Percentiles rank a stretch among this genome's conserved stretches.
Evolutionary conservation across 2,797 vertebrate genomes (phyloP).

Genomic region (Morelia viridis): DNA sequence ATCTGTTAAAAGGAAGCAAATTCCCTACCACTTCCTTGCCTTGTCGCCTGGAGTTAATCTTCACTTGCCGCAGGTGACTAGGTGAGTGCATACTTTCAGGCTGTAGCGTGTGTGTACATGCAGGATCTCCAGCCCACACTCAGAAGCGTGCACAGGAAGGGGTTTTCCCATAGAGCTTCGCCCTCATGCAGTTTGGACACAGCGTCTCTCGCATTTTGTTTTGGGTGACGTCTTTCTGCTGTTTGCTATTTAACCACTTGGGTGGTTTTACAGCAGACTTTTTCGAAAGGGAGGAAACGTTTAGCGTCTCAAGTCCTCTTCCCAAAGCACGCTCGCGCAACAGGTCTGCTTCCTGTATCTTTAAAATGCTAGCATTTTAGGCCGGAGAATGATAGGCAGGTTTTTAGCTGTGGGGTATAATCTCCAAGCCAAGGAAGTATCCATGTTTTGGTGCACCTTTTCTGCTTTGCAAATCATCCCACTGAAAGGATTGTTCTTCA

Average conservation of each 20-base stretch:
- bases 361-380: neutral
- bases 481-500: neutral
- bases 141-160: neutral
- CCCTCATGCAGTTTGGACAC: neutral
- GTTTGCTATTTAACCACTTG: slow-evolving; percentile 1
- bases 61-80: neutral
- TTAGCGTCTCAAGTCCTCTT: neutral
- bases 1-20: neutral
- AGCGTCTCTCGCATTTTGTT: neutral
- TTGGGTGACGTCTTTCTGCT: neutral
- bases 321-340: neutral
- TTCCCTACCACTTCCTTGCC: neutral
- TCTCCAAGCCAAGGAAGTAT: neutral
- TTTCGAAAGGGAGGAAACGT: neutral
- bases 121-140: too few relatives aligned
- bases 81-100: neutral
- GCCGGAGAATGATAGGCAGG: neutral
- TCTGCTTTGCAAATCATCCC: neutral
- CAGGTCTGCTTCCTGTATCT: neutral
- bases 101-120: neutral
- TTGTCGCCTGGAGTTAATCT: neutral
- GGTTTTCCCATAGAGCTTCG: neutral
- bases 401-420: neutral
- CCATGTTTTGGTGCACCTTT: neutral
- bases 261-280: neutral